Conservation (phyloP, 2,888 invertebrate genomes). For the Mesochorus sp. region DNA sequence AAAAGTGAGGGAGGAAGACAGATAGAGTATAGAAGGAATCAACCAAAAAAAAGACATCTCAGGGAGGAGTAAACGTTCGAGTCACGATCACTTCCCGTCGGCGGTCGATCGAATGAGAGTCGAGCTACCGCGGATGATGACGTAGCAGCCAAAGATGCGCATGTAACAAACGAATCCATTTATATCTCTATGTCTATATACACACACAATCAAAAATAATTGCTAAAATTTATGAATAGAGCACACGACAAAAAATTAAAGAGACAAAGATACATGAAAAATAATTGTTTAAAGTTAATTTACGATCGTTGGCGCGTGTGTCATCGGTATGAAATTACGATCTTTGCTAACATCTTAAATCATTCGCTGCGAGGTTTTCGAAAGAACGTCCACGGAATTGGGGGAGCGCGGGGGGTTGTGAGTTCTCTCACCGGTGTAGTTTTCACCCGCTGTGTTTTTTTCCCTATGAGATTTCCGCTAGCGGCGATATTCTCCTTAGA, state of each 20-base stretch:
- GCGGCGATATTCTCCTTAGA: not conserved
- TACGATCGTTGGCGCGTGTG: slow-evolving; percentile 34
- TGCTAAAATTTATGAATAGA: too few species aligned
- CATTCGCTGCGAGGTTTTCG: too few species aligned
- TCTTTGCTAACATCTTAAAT: slow-evolving; percentile 51
- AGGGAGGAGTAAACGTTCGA: slow-evolving; percentile 62
- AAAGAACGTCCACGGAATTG: not conserved
- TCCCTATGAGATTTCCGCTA: not conserved
- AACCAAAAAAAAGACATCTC: slow-evolving; percentile 11
- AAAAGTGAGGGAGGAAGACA: slow-evolving; percentile 3
- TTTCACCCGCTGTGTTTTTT: not conserved
- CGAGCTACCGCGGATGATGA: slow-evolving; percentile 75
- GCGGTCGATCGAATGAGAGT: slow-evolving; percentile 72
- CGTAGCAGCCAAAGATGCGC: too few species aligned
- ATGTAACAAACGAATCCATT: slow-evolving; percentile 14
- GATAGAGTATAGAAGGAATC: not conserved
- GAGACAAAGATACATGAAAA: not conserved
- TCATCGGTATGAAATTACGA: slow-evolving; percentile 54
- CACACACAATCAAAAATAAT: too few species aligned
- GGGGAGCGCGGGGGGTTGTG: not conserved
- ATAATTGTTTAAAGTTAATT: not conserved
- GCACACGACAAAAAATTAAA: not conserved
- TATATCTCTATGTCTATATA: not conserved
- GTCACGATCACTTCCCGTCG: slow-evolving; percentile 77
- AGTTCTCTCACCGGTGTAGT: not conserved